Evolutionary conservation across 1,140 invertebrate genomes (phyloP).

Genomic region (Scaptodrosophila lebanonensis): DNA sequence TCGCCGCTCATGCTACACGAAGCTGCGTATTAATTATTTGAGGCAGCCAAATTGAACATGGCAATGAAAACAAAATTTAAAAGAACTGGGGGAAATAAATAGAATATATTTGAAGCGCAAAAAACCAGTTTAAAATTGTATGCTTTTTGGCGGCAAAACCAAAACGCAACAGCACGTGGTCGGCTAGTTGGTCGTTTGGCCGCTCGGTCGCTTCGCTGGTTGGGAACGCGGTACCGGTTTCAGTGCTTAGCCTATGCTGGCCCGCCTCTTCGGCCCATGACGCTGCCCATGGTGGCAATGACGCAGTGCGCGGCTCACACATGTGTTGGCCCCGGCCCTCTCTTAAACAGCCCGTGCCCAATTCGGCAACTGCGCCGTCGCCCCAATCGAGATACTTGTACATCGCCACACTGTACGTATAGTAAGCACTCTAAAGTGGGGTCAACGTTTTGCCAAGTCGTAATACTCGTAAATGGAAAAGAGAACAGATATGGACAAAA

Average conservation of each 20-base stretch:
- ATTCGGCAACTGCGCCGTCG: constrained; percentile 49
- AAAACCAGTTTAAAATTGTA: constrained; percentile 50
- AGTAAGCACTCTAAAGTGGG: constrained; percentile 23
- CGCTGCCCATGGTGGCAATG: constrained; percentile 25
- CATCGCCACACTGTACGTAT: too few species aligned
- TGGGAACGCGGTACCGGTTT: constrained; percentile 42
- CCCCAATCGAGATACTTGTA: too few species aligned
- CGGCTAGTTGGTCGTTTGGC: constrained; percentile 11
- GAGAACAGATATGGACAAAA: constrained; percentile 5
- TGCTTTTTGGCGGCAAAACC: constrained; percentile 52
- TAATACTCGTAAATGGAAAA: constrained; percentile 7
- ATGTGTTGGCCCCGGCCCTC: constrained; percentile 45
- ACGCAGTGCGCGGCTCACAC: constrained; percentile 38
- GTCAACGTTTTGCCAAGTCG: constrained; percentile 41
- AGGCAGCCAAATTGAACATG: constrained; percentile 30
- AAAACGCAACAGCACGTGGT: constrained; percentile 51
- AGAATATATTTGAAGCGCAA: background rate
- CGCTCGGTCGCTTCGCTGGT: too few species aligned
- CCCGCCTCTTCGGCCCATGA: constrained; percentile 15
- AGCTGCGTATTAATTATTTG: constrained; percentile 35
- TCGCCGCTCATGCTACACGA: constrained; percentile 21
- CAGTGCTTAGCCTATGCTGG: too few species aligned
- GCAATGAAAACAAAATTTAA: constrained; percentile 20
- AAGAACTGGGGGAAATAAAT: background rate
- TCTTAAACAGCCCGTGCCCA: constrained; percentile 62